phyloP scores from a whole-genome alignment of 2,113 vertebrate species.

The Pongo abelii region DNA sequence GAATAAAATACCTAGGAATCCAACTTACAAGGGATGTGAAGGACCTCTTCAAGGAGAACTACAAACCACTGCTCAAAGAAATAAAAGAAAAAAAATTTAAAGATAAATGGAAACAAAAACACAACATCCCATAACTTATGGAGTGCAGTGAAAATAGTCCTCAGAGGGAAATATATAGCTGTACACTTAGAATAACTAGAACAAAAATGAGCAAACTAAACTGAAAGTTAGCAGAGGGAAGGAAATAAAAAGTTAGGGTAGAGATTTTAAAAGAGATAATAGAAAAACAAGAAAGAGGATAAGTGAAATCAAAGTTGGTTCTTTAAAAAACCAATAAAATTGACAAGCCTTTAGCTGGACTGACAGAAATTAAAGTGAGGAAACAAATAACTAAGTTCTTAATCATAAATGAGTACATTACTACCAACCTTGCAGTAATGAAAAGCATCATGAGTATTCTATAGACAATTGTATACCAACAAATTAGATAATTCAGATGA shows the following conservation, averaged over 20 bases:
- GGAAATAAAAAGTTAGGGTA: not conserved
- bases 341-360: not conserved
- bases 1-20: too few species aligned
- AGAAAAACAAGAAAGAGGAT: not conserved
- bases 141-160: not conserved
- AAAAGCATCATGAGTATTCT: not conserved
- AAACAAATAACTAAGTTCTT: not conserved
- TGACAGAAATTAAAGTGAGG: not conserved
- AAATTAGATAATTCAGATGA: not conserved
- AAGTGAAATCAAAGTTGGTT: not conserved
- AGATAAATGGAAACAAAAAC: not conserved
- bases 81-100: not conserved
- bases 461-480: not conserved
- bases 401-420: not conserved
- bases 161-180: not conserved
- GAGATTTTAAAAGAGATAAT: not conserved
- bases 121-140: not conserved
- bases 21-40: too few species aligned
- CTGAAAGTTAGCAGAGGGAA: not conserved
- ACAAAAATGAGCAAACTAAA: not conserved
- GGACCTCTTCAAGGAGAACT: too few species aligned
- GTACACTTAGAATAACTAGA: not conserved
- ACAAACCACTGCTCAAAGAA: too few species aligned
- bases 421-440: not conserved
- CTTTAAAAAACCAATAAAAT: not conserved